These are phyloP conservation scores for Heliconius nattereri DNA, from an alignment of 1,140 invertebrate species.

Conservation along the genomic window DNA sequence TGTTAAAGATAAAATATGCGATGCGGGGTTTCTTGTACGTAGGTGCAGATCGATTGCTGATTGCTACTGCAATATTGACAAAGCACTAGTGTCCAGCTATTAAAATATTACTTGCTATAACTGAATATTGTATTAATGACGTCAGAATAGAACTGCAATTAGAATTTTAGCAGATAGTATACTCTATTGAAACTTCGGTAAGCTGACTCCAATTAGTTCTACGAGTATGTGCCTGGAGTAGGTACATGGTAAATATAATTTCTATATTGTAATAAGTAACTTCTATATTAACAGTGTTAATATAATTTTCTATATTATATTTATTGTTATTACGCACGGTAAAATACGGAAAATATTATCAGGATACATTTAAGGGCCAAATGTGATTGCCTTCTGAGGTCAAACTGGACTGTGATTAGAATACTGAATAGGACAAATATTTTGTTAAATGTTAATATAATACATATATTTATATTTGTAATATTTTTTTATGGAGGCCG, in stretches of 20 bases:
- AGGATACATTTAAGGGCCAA: background rate
- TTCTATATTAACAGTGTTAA: background rate
- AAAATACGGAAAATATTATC: background rate
- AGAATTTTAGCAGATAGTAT: slow-evolving; percentile 1
- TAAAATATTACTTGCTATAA: background rate
- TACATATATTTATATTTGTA: too few relatives aligned
- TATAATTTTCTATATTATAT: background rate
- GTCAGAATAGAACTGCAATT: background rate
- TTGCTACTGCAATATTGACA: slow-evolving; percentile 57
- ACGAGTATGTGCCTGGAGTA: background rate
- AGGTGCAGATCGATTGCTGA: slow-evolving; percentile 68
- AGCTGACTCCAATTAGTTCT: slow-evolving; percentile 6
- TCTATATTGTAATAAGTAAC: background rate
- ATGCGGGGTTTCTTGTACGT: slow-evolving; percentile 75
- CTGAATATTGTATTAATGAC: slow-evolving; percentile 1
- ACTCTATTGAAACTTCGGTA: slow-evolving; percentile 6
- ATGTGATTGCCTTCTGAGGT: background rate
- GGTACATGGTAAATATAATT: background rate
- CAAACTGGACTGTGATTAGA: background rate
- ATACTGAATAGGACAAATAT: background rate
- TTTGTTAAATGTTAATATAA: background rate
- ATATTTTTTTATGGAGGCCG: background rate
- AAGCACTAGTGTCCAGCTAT: background rate
- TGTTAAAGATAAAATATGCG: slow-evolving; percentile 81
- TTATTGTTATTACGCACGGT: background rate